These are phyloP conservation scores for Noctua pronuba DNA, from an alignment of 2,888 invertebrate genomes.

Conservation along the genomic window DNA sequence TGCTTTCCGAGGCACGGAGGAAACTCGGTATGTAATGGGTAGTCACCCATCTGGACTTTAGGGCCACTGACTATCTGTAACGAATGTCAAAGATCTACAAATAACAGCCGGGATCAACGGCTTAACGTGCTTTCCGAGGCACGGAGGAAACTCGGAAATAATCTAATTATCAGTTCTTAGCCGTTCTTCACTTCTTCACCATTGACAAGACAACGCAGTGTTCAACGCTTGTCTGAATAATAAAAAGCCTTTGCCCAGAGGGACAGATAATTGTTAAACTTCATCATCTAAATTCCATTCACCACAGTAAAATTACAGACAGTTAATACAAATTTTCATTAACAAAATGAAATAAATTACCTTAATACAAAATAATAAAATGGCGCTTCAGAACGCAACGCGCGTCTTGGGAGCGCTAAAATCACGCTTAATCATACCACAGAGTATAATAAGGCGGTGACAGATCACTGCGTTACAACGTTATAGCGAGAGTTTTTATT, in stretches of 20 bases:
- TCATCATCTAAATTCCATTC: slow-evolving; percentile 26
- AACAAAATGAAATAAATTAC: slow-evolving; percentile 43
- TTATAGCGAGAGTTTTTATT: slow-evolving; percentile 34
- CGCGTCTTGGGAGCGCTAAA: slow-evolving; percentile 57
- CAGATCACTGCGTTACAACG: slow-evolving; percentile 35
- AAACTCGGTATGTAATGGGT: too few relatives aligned
- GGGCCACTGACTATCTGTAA: too few relatives aligned
- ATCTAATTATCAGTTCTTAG: too few relatives aligned
- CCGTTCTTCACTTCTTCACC: neutral
- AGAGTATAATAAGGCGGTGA: slow-evolving; percentile 55
- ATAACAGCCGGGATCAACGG: too few relatives aligned
- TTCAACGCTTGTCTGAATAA: neutral
- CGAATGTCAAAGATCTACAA: too few relatives aligned
- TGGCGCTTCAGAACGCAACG: slow-evolving; percentile 32
- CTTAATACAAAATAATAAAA: slow-evolving; percentile 41
- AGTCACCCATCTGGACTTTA: too few relatives aligned
- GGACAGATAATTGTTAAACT: slow-evolving; percentile 29
- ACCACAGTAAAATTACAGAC: slow-evolving; percentile 20
- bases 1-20: too few relatives aligned
- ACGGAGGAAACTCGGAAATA: too few relatives aligned
- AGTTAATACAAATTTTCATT: slow-evolving; percentile 43
- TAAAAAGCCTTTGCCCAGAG: neutral
- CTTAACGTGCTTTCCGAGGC: too few relatives aligned
- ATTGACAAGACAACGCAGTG: neutral
- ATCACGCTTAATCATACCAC: slow-evolving; percentile 61